Base-by-base conservation (phyloP, 2,113 vertebrate genomes). In the Pomatorhinus ruficollis region DNA sequence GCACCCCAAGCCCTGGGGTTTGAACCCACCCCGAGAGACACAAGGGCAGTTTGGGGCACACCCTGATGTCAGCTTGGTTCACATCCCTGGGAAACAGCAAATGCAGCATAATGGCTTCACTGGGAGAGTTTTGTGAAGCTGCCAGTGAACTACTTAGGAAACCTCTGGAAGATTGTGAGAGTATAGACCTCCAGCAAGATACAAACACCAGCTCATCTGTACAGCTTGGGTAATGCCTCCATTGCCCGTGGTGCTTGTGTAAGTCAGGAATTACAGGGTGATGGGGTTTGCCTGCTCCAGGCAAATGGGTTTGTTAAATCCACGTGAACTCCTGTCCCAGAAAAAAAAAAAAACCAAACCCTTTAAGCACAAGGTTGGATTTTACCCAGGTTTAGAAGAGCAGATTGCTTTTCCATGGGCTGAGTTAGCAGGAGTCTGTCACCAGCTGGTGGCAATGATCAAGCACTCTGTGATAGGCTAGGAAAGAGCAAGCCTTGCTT, bases 391-490 rank as follows among this genome's bases (percentile, higher is more conserved):
- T 72, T 59, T 70, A 25, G 42, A 63, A 49, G 50, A 75, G 75
- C 53, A 83, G 89, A 87, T 92, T 86, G 66, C 52, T 66, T 86
- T 88, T 53, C 68, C 56, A 9, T 11, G 47, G 68, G 52, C 54
- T 86, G 39, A 4, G 2, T 78, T 74, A 90, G 53, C 44, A 87
- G 90, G 53, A 57, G 31, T 2, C 37, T 72, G 53, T 28, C 45
- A 64, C 40, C 82, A 95, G 85, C 79, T 94, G 82, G 31, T 61
- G 71, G 66, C 31, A 57, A 63, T 83, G 57, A 85, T 49, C n/a
- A 39, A 20, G 28, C 19, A 15, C 20, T 15, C 45, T 7, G 23
- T 40, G 49, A 88, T 18, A 80, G 75, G 75, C 44, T n/a, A 22
- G 31, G 30, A n/a, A 79, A 91, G 40, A 60, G 20, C 2, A 23